These are phyloP conservation scores for Tachysurus fulvidraco DNA, from an alignment of 2,113 vertebrate species.

Conservation along the genomic window DNA sequence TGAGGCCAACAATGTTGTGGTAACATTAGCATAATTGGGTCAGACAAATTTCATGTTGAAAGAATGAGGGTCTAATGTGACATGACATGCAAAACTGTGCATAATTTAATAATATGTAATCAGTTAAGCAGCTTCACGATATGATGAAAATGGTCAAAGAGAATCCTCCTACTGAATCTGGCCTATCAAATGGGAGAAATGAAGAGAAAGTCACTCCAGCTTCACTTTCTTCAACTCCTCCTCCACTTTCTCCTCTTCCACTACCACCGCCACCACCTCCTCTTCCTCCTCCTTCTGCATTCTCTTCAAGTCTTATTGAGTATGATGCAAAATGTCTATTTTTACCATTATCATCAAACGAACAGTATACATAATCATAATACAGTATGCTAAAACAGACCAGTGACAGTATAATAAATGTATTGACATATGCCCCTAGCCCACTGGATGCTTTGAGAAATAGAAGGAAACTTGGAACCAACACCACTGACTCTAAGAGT, in stretches of 20 bases:
- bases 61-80: too few relatives aligned
- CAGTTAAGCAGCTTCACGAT: constrained; percentile 62
- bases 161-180: background rate
- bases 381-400: background rate
- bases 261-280: constrained; percentile 46
- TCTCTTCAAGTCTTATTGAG: constrained; percentile 36
- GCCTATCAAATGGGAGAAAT: background rate
- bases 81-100: background rate
- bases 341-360: background rate
- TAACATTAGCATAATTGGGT: background rate
- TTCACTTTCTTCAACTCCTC: constrained; percentile 38
- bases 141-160: constrained; percentile 7
- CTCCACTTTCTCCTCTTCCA: constrained; percentile 50
- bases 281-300: constrained; percentile 22
- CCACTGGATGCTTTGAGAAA: constrained; percentile 64
- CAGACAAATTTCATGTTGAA: background rate
- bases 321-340: constrained; percentile 13
- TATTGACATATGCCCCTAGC: constrained; percentile 52
- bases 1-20: constrained; percentile 41
- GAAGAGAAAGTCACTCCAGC: background rate
- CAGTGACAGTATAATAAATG: background rate
- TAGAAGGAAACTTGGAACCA: constrained; percentile 56
- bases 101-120: background rate
- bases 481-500: constrained; percentile 49
- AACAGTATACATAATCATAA: background rate